These are phyloP conservation scores for Carassius carassius DNA, from an alignment of 2,113 vertebrate species.

Conservation along the genomic window DNA sequence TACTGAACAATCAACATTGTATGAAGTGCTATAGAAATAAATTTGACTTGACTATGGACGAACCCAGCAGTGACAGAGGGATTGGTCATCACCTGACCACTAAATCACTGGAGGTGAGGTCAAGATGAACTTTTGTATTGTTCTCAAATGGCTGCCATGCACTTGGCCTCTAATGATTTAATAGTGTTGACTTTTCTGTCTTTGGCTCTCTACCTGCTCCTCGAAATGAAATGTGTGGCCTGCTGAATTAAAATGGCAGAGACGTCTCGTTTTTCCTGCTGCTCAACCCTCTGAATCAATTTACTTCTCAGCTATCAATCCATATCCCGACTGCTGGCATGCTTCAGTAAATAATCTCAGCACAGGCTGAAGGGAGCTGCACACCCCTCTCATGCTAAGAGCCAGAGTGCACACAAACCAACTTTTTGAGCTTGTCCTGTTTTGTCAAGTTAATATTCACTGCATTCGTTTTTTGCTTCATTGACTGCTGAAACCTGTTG, in stretches of 20 bases:
- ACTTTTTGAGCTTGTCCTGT: background rate
- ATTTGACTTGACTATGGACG: background rate
- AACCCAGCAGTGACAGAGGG: background rate
- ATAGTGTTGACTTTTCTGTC: slow-evolving; percentile 34
- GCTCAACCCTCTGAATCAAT: slow-evolving; percentile 72
- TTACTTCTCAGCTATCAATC: slow-evolving; percentile 80
- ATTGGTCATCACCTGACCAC: background rate
- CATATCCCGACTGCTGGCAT: slow-evolving; percentile 68
- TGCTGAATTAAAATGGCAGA: slow-evolving; percentile 70
- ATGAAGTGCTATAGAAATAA: background rate
- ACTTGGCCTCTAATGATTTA: slow-evolving; percentile 31
- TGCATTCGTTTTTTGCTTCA: background rate
- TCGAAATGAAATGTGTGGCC: slow-evolving; percentile 70
- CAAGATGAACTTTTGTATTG: background rate
- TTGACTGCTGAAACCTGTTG: background rate
- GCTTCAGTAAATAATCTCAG: slow-evolving; percentile 75
- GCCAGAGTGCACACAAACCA: background rate
- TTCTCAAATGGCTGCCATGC: background rate
- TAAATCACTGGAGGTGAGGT: background rate
- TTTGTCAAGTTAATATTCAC: background rate
- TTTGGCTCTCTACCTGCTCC: slow-evolving; percentile 57
- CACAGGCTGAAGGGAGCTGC: slow-evolving; percentile 64
- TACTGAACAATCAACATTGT: background rate
- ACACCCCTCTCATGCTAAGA: background rate
- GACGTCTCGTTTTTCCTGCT: slow-evolving; percentile 61